Evolutionary conservation across 2,888 invertebrate genomes (phyloP).

Genomic region (Abscondita cerata): DNA sequence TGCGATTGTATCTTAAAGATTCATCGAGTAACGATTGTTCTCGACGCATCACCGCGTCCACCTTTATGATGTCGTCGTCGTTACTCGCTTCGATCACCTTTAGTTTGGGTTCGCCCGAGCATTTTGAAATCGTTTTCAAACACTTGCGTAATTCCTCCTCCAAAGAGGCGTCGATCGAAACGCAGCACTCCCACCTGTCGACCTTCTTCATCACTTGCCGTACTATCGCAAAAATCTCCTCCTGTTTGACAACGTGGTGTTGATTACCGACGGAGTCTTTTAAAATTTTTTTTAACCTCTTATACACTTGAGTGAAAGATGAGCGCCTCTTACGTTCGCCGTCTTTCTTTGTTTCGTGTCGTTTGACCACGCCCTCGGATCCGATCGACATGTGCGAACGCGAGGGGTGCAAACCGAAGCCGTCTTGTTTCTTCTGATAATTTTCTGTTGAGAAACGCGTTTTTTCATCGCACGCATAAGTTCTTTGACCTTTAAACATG

Average conservation of each 20-base stretch:
- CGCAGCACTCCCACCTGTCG: too few relatives aligned
- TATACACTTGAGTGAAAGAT: not conserved
- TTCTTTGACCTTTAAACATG: not conserved
- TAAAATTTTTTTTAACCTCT: not conserved
- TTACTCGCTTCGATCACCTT: constrained; percentile 19
- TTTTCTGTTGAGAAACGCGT: not conserved
- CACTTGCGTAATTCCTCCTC: not conserved
- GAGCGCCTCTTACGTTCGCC: not conserved
- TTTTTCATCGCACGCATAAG: not conserved
- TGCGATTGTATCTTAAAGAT: too few relatives aligned
- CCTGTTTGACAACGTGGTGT: not conserved
- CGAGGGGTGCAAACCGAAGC: not conserved
- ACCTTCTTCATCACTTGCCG: not conserved
- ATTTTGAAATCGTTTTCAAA: too few relatives aligned
- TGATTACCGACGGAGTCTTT: not conserved
- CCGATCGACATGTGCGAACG: not conserved
- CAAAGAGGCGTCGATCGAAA: not conserved
- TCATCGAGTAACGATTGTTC: not conserved
- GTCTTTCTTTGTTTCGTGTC: too few relatives aligned
- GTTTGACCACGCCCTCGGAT: not conserved
- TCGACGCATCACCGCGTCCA: constrained; percentile 17
- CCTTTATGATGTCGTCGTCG: constrained; percentile 21
- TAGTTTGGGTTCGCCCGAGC: not conserved
- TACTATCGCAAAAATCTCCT: not conserved
- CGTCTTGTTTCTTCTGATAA: not conserved